Evolutionary conservation across 2,113 vertebrate genomes (phyloP), one percentile per base, ranked within the genome.

Genomic region (Daboia siamensis): DNA sequence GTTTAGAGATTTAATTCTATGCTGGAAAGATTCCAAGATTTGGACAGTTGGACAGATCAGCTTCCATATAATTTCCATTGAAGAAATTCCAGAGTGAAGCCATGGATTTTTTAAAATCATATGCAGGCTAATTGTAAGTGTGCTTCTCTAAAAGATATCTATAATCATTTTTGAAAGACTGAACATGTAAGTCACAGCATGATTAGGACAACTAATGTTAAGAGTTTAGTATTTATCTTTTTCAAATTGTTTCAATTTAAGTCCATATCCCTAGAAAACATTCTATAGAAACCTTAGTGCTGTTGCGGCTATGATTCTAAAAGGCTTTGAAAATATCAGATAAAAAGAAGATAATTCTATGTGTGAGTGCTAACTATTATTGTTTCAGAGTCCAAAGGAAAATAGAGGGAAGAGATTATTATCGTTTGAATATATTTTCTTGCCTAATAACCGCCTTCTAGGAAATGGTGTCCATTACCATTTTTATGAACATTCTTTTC

Each of bases 301-400:
- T 80, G 52, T 74, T 91, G 90, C 23, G 92, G 44, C 89, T 92
- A 93, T 51, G 91, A 94, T 92, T 94, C 54, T 89, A 94, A 87
- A 94, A 69, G 90, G 64, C 29, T 88, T 94, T 87, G 52, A 93
- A 88, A 91, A 88, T 46, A 23, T 69, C 93, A 95, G 93, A 87
- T 94, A 92, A 93, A 51, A 51, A 51, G 8, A 95, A 96, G 54
- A 69, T 61, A 90, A 24, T 51, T 88, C 1, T 0, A 94, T 69
- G 87, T 94, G 86, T 92, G 93, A 93, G 88, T 56, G 86, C 85
- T 3, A 95, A 94, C 89, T 94, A 59, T 91, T 94, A 87, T 89
- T 91, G 33, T 96, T 93, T 93, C 93, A 91, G 87, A 46, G 91
- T 64, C 94, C 94, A 94, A 94, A 94, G 90, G 85, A 93, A 92